These are phyloP conservation scores for Gobiocypris rarus DNA, from an alignment of 2,113 vertebrate species.

Conservation along the genomic window DNA sequence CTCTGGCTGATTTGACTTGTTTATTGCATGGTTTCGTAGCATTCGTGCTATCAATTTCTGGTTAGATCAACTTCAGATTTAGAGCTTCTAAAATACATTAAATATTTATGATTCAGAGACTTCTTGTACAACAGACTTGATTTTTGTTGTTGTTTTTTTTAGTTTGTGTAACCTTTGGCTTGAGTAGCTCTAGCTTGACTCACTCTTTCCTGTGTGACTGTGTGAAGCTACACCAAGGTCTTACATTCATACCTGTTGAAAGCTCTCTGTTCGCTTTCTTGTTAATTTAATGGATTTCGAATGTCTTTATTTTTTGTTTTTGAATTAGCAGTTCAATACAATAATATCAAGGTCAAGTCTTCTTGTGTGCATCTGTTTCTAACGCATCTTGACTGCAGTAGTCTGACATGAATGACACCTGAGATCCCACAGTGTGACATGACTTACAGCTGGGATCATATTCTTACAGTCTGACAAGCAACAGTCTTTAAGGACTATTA, in stretches of 20 bases:
- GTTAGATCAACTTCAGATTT: background rate
- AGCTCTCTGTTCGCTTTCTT: background rate
- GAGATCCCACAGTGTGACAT: too few relatives aligned
- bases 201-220: background rate
- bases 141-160: too few relatives aligned
- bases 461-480: too few relatives aligned
- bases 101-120: background rate
- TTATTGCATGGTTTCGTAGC: slow-evolving; percentile 44
- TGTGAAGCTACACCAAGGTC: background rate
- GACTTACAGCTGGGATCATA: too few relatives aligned
- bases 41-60: slow-evolving; percentile 13
- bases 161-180: background rate
- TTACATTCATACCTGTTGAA: background rate
- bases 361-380: too few relatives aligned
- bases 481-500: too few relatives aligned
- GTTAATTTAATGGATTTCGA: background rate
- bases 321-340: background rate
- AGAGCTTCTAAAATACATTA: background rate
- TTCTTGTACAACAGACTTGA: too few relatives aligned
- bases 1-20: slow-evolving; percentile 27
- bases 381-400: too few relatives aligned
- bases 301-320: background rate
- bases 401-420: too few relatives aligned
- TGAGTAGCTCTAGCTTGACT: background rate
- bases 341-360: too few relatives aligned